phyloP scores from a whole-genome alignment of 1,140 invertebrate species.

The Drosophila parabipectinata region DNA sequence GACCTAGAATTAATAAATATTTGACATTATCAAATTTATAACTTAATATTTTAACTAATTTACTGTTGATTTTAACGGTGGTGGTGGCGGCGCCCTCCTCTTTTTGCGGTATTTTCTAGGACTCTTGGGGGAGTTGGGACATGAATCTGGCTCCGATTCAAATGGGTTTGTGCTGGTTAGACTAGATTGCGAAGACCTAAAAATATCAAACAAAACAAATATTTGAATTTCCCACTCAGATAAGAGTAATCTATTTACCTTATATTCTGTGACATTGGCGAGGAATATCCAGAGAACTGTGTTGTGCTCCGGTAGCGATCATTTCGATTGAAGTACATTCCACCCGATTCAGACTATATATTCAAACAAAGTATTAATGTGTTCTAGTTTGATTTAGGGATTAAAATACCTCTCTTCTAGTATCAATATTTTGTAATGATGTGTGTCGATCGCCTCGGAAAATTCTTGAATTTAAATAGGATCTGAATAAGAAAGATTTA shows the following conservation, averaged over 20 bases:
- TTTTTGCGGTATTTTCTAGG: conserved; percentile 59
- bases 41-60: neutral
- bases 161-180: conserved; percentile 86
- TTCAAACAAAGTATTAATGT: neutral
- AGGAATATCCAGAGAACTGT: conserved; percentile 54
- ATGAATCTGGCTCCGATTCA: conserved; percentile 81
- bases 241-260: conserved; percentile 4
- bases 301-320: conserved; percentile 67
- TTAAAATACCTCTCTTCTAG: conserved; percentile 25
- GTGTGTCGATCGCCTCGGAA: conserved; percentile 45
- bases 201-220: conserved; percentile 1
- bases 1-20: conserved; percentile 12
- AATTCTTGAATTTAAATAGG: conserved; percentile 29
- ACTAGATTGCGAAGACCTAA: conserved; percentile 85
- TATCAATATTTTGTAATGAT: conserved; percentile 69
- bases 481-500: conserved; percentile 2
- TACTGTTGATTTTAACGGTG: conserved; percentile 49
- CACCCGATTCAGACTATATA: conserved; percentile 23
- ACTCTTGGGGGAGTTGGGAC: conserved; percentile 27
- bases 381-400: neutral
- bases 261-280: conserved; percentile 33
- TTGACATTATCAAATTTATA: neutral
- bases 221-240: neutral
- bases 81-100: conserved; percentile 51
- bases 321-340: conserved; percentile 43